These are phyloP conservation scores for Lasioglossum pauxillum DNA, from an alignment of 2,888 invertebrate genomes.

Conservation along the genomic window DNA sequence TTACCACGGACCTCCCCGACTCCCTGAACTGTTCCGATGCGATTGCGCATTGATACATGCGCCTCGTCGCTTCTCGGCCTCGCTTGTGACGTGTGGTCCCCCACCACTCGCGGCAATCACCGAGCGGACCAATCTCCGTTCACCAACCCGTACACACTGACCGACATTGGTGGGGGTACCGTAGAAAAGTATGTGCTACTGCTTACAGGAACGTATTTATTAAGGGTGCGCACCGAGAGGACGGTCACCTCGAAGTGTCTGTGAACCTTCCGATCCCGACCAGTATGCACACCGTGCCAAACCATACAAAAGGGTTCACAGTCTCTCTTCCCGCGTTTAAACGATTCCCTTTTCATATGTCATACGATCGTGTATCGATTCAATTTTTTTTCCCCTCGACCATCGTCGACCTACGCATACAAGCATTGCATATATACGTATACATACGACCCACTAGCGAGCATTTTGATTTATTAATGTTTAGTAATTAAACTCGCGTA, in stretches of 20 bases:
- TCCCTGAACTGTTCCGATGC: constrained; percentile 80
- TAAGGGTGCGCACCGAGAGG: constrained; percentile 48
- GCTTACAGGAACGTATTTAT: constrained; percentile 68
- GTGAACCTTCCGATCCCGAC: constrained; percentile 32
- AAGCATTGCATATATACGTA: background rate
- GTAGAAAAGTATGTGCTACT: constrained; percentile 71
- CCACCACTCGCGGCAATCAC: constrained; percentile 53
- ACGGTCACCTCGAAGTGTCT: constrained; percentile 59
- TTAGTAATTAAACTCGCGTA: constrained; percentile 15
- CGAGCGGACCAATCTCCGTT: constrained; percentile 65
- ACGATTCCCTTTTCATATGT: constrained; percentile 44
- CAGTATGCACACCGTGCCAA: constrained; percentile 30
- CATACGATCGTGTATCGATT: constrained; percentile 37
- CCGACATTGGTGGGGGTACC: constrained; percentile 54
- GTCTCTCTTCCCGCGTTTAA: constrained; percentile 47
- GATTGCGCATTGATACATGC: constrained; percentile 82
- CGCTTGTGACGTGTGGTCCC: constrained; percentile 74
- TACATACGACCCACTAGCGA: background rate
- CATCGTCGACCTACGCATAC: background rate
- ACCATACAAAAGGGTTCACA: constrained; percentile 44
- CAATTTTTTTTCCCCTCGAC: background rate
- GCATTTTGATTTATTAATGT: constrained; percentile 13
- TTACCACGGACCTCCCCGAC: constrained; percentile 78
- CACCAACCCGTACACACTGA: constrained; percentile 70
- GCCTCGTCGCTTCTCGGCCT: constrained; percentile 74